These are phyloP conservation scores for Troides oblongomaculatus DNA, from an alignment of 2,888 invertebrate genomes.

Conservation along the genomic window DNA sequence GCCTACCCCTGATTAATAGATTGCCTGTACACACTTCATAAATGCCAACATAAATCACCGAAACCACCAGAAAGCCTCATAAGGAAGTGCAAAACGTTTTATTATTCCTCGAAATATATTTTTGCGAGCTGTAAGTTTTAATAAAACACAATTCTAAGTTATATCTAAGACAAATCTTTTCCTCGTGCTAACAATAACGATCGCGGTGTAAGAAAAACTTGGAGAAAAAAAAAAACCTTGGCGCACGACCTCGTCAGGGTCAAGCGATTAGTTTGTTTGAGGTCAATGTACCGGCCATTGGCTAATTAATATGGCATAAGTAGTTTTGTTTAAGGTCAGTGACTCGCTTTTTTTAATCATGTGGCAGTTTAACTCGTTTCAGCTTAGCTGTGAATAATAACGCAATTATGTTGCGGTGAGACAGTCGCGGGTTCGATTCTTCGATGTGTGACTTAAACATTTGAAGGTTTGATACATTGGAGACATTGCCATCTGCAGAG, in stretches of 20 bases:
- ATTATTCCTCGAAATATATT: background rate
- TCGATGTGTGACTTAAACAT: no score
- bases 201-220: conserved; percentile 19
- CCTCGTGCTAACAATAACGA: conserved; percentile 29
- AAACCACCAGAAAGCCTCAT: background rate
- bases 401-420: no score
- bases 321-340: conserved; percentile 34
- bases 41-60: background rate
- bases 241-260: conserved; percentile 58
- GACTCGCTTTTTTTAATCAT: conserved; percentile 31
- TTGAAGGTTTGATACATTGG: no score
- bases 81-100: conserved; percentile 3
- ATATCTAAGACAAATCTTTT: conserved; percentile 25
- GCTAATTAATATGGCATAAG: conserved; percentile 53
- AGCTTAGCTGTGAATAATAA: no score
- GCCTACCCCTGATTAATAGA: no score
- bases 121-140: background rate
- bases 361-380: conserved; percentile 8
- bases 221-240: conserved; percentile 29
- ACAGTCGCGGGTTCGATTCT: no score
- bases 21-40: no score
- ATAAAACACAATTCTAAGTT: conserved; percentile 1
- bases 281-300: conserved; percentile 31
- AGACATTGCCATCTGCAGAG: no score
- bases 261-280: conserved; percentile 35